A percentile compares a stretch with the other conserved stretches of the same genome.
Conservation (phyloP, 2,113 vertebrate genomes). For the Callipepla californica region DNA sequence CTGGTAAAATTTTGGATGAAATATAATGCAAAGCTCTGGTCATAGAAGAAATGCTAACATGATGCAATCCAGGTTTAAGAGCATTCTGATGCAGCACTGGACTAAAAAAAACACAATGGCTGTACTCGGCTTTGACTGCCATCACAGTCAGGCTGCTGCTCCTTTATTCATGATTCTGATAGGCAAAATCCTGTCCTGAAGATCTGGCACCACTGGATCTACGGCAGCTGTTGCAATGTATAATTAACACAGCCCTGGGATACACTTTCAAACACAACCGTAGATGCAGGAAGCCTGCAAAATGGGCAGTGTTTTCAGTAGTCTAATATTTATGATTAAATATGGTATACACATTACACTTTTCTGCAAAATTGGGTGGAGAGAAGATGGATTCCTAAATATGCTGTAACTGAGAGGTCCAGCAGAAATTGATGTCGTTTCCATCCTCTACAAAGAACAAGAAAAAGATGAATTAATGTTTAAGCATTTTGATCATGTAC, state of each 20-base stretch:
- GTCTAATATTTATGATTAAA: not conserved
- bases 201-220: slow-evolving; percentile 21
- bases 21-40: not conserved
- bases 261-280: not conserved
- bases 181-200: not conserved
- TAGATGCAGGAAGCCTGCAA: not conserved
- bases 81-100: not conserved
- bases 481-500: not conserved
- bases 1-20: not conserved
- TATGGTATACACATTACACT: accelerated
- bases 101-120: not conserved
- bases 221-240: slow-evolving; percentile 61
- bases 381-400: not conserved
- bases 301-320: not conserved
- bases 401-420: not conserved
- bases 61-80: slow-evolving; percentile 8
- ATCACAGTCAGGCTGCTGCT: not conserved
- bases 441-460: not conserved
- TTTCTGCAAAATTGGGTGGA: not conserved
- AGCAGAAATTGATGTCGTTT: not conserved
- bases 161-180: not conserved
- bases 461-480: not conserved
- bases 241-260: slow-evolving; percentile 48
- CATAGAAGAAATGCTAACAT: not conserved
- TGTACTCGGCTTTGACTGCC: not conserved